A percentile compares a stretch with the other conserved stretches of the same genome.
phyloP scores from a whole-genome alignment of 2,888 invertebrate species.

The Melieria omissa region DNA sequence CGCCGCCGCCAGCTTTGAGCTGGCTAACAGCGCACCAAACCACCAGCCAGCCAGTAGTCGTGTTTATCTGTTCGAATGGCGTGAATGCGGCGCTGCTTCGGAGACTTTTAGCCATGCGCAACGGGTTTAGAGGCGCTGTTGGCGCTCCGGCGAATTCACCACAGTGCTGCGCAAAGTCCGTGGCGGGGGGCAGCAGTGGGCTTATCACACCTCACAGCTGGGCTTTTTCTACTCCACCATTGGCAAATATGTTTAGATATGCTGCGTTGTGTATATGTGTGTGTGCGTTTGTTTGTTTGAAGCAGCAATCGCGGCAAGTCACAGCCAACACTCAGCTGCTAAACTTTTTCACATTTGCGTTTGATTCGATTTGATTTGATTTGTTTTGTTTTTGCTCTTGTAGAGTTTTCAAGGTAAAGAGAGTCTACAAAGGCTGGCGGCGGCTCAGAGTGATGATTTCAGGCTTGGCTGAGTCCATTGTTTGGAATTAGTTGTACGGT shows the following conservation, averaged over 20 bases:
- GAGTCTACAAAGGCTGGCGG: slow-evolving; percentile 27
- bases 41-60: neutral
- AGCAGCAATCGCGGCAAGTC: too few relatives aligned
- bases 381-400: neutral
- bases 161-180: too few relatives aligned
- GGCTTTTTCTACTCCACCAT: neutral
- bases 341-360: too few relatives aligned
- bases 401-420: slow-evolving; percentile 45
- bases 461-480: slow-evolving; percentile 44
- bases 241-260: neutral
- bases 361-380: too few relatives aligned
- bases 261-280: neutral
- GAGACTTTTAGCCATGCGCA: slow-evolving; percentile 33
- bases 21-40: slow-evolving; percentile 13
- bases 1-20: slow-evolving; percentile 10
- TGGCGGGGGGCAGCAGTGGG: too few relatives aligned
- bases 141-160: too few relatives aligned
- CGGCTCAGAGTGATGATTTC: slow-evolving; percentile 34
- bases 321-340: too few relatives aligned
- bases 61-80: slow-evolving; percentile 1
- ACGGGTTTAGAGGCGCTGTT: slow-evolving; percentile 17
- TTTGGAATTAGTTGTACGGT: slow-evolving; percentile 9
- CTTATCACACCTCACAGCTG: neutral
- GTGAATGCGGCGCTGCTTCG: slow-evolving; percentile 4
- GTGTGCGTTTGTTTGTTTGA: too few relatives aligned